Evolutionary conservation across 2,797 vertebrate genomes (phyloP), one percentile per base, ranked within the genome.

Genomic region (Synaphobranchus kaupii): DNA sequence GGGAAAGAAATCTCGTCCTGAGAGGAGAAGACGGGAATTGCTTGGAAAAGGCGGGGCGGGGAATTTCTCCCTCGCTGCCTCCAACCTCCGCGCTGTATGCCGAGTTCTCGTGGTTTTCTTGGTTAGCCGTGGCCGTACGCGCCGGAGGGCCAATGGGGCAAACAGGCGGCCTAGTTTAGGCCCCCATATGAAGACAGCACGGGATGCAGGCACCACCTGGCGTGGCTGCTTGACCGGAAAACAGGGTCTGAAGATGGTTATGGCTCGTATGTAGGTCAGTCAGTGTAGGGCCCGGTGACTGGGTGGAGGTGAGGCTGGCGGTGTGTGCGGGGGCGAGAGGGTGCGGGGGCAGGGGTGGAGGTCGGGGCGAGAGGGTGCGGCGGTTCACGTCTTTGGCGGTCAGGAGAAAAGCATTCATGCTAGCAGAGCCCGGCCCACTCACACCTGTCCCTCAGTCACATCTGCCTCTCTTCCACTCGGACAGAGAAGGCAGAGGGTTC

Each of bases 401-500:
- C n/a, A 28, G 25, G 48, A n/a, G 68, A 78, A 54, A 71, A 9
- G 31, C 10, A 8, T 9, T 25, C 66, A 73, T 20, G 82, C 82
- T 84, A 4, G 68, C 22, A 22, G 52, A 87, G 82, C 52, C 52
- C 20, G 83, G 52, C 47, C 66, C n/a, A 83, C 47, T 76, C 54
- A 28, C 12, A 89, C 92, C 90, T 91, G 88, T 91, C 92, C 91
- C 90, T 52, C 88, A 89, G 90, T 93, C 93, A 92, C 93, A 94
- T 93, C 93, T 93, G 92, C 89, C 91, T 92, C 88, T 85, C 92
- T 93, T 91, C 93, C 90, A 91, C 93, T 92, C 93, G 88, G 84
- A 76, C 89, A 88, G 88, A 80, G 52, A 80, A 9, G 50, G 25
- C 76, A 88, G 76, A 48, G 86, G 85, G 0, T 7, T 56, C 0